Conservation (phyloP, 2,888 invertebrate species). For the Perdita meconis region DNA sequence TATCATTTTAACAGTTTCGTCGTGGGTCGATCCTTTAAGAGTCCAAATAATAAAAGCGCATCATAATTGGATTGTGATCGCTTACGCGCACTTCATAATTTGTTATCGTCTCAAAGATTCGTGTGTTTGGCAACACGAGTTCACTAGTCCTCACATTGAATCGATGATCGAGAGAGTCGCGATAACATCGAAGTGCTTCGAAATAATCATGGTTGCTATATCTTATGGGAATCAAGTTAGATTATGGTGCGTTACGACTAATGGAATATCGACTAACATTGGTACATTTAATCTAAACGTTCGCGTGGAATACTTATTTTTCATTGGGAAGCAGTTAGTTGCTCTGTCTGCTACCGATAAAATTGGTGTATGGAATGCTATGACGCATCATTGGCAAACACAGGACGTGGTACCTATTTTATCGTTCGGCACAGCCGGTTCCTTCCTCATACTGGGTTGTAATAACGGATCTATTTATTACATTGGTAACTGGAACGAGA, state of each 20-base stretch:
- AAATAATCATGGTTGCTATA: conserved; percentile 93
- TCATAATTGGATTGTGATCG: conserved; percentile 99
- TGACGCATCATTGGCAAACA: conserved; percentile 99
- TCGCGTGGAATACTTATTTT: conserved; percentile 97
- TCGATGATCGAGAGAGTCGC: conserved; percentile 96
- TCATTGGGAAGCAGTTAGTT: conserved; percentile 99
- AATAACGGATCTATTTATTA: conserved; percentile 98
- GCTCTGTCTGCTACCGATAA: conserved; percentile 96
- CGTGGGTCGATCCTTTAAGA: conserved; percentile 93
- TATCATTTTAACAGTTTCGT: conserved; percentile 87
- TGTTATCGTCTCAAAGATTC: conserved; percentile 98
- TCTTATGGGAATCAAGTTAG: conserved; percentile 91
- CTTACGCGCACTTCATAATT: conserved; percentile 97
- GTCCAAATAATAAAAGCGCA: conserved; percentile 98
- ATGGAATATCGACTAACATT: conserved; percentile 90
- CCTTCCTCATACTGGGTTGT: conserved; percentile 96
- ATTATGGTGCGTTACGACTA: conserved; percentile 92
- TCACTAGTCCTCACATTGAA: conserved; percentile 96
- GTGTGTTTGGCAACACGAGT: conserved; percentile 97
- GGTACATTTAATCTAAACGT: conserved; percentile 96
- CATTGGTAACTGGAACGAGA: conserved; percentile 88
- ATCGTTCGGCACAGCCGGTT: conserved; percentile 98
- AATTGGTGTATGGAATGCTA: conserved; percentile 99
- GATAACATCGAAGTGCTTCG: conserved; percentile 89
- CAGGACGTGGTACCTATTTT: conserved; percentile 98